Evolutionary conservation across 2,113 vertebrate species (phyloP).

Genomic region (Oreotrochilus melanogaster): DNA sequence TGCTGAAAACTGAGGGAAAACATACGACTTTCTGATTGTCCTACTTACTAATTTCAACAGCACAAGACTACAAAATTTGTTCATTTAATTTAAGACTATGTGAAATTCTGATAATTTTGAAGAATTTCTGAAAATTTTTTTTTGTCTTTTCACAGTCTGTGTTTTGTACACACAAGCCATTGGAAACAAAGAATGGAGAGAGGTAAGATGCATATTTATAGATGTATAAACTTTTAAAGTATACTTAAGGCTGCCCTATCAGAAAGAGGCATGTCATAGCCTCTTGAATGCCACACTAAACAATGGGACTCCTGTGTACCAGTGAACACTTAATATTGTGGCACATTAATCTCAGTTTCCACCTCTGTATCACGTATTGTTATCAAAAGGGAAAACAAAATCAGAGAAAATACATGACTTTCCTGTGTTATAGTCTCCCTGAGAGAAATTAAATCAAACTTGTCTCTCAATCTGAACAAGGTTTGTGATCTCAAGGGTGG

Average conservation of each 20-base stretch:
- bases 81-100: not conserved
- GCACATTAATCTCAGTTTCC: not conserved
- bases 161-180: constrained; percentile 96
- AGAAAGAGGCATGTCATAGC: not conserved
- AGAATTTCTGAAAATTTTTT: not conserved
- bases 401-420: not conserved
- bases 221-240: not conserved
- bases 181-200: constrained; percentile 98
- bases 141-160: constrained; percentile 85
- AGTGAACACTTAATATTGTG: not conserved
- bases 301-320: accelerated
- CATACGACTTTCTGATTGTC: not conserved
- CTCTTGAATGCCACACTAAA: not conserved
- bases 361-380: not conserved
- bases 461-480: not conserved
- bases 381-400: not conserved
- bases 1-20: not conserved
- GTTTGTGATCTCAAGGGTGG: not conserved
- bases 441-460: not conserved
- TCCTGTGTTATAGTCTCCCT: not conserved
- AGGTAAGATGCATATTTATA: constrained; percentile 82
- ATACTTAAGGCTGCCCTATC: not conserved
- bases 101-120: constrained; percentile 19
- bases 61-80: not conserved
- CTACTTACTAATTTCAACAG: not conserved